These are phyloP conservation scores for Atopsyche davidsoni DNA, from an alignment of 1,140 invertebrate genomes.

Conservation along the genomic window DNA sequence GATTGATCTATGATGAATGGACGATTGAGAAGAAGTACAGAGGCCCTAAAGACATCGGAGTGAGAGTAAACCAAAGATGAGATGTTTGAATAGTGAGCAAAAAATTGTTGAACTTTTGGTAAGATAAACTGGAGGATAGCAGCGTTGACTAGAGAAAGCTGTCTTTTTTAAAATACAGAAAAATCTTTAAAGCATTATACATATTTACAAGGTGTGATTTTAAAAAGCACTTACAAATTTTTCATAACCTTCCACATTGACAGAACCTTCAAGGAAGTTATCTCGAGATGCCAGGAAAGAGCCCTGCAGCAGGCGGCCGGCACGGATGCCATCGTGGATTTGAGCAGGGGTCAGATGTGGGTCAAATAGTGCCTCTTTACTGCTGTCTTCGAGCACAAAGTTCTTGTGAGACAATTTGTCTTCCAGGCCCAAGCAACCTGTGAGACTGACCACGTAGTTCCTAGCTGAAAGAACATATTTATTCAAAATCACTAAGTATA, in stretches of 20 bases:
- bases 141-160: no score
- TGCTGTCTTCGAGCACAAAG: constrained; percentile 55
- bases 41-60: no score
- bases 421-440: constrained; percentile 56
- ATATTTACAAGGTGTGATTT: not conserved
- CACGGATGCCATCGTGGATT: constrained; percentile 74
- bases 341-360: constrained; percentile 75
- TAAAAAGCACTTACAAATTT: constrained; percentile 56
- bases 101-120: no score
- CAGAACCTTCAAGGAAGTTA: constrained; percentile 92
- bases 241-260: constrained; percentile 71
- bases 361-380: constrained; percentile 69
- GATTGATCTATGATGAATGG: no score
- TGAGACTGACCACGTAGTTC: constrained; percentile 67
- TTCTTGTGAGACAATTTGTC: constrained; percentile 74
- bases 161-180: no score
- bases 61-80: no score
- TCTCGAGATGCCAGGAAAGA: constrained; percentile 78
- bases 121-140: no score
- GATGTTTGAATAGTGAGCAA: no score
- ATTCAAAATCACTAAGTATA: no score
- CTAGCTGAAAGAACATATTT: constrained; percentile 56
- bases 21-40: no score
- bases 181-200: no score
- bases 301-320: constrained; percentile 75